Evolutionary conservation across 2,888 invertebrate genomes (phyloP).

Genomic region (Macrophya annulata): DNA sequence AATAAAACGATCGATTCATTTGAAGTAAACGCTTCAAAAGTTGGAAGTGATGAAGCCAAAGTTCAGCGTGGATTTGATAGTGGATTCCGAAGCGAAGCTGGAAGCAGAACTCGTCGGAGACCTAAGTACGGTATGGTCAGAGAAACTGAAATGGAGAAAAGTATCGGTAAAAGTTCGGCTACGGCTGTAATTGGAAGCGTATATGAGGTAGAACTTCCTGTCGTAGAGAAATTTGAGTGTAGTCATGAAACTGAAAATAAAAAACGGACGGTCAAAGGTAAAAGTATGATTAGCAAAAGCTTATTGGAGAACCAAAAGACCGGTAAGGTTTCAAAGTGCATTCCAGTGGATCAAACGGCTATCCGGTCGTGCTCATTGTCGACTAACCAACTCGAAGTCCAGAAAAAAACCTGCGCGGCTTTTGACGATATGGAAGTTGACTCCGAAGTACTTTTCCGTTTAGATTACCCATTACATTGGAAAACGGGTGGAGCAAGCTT

Average conservation of each 20-base stretch:
- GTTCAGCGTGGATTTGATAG: background rate
- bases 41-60: background rate
- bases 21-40: background rate
- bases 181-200: conserved; percentile 26
- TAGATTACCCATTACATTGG: conserved; percentile 35
- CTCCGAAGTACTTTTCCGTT: conserved; percentile 31
- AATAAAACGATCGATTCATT: conserved; percentile 1
- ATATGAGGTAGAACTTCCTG: background rate
- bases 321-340: background rate
- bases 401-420: conserved; percentile 21
- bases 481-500: background rate
- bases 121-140: background rate
- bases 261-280: background rate
- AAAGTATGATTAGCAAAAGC: background rate
- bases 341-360: background rate
- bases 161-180: conserved; percentile 2
- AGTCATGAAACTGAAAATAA: background rate
- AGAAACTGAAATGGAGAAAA: conserved; percentile 17
- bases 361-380: conserved; percentile 23
- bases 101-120: background rate
- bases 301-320: background rate
- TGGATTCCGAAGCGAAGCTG: background rate
- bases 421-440: conserved; percentile 18
- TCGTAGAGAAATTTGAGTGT: conserved; percentile 1
- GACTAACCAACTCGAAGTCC: conserved; percentile 31